Evolutionary conservation across 2,888 invertebrate genomes (phyloP).

Genomic region (Lymantria monacha): DNA sequence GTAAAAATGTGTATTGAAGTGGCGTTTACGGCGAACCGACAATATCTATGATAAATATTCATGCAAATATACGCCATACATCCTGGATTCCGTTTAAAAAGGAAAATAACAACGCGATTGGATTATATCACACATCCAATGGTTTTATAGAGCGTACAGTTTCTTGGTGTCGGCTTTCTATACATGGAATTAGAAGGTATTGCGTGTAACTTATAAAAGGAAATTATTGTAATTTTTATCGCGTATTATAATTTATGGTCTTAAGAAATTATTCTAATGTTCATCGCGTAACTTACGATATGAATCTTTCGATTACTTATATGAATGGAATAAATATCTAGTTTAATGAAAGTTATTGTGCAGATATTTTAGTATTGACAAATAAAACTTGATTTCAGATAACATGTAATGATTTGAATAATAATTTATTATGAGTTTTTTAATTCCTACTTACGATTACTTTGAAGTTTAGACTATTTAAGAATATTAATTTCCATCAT

Average conservation of each 20-base stretch:
- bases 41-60: constrained; percentile 73
- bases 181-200: constrained; percentile 15
- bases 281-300: neutral
- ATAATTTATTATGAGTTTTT: too few relatives aligned
- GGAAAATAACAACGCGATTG: constrained; percentile 72
- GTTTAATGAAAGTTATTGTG: neutral
- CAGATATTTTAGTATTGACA: too few relatives aligned
- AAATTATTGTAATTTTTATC: constrained; percentile 5
- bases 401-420: too few relatives aligned
- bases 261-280: constrained; percentile 5
- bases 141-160: constrained; percentile 19
- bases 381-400: too few relatives aligned
- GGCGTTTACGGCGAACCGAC: constrained; percentile 68
- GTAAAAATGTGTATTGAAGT: constrained; percentile 76
- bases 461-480: too few relatives aligned
- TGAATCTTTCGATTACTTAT: neutral
- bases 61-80: constrained; percentile 67
- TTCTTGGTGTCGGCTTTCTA: constrained; percentile 22
- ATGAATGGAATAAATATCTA: neutral
- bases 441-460: too few relatives aligned
- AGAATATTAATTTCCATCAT: too few relatives aligned
- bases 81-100: constrained; percentile 79
- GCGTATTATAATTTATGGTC: neutral
- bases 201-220: constrained; percentile 7
- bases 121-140: constrained; percentile 52